Evolutionary conservation across 1,140 invertebrate species (phyloP).

Genomic region (Drosophila pruinosa): DNA sequence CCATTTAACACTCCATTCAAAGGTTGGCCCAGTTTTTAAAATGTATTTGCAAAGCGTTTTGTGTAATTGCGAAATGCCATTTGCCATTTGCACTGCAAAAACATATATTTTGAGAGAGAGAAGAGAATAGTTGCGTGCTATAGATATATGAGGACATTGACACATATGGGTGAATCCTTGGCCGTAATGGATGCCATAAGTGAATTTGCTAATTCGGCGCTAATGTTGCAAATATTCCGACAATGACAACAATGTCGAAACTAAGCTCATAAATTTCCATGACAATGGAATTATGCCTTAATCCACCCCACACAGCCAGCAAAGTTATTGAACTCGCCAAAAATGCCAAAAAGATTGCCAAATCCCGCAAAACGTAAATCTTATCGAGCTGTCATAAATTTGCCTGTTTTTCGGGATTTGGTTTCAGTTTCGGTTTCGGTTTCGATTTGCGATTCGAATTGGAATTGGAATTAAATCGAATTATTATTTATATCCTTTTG

Average conservation of each 20-base stretch:
- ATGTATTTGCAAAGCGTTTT: conserved; percentile 5
- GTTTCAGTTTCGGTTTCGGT: background rate
- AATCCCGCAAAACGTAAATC: conserved; percentile 36
- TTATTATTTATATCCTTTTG: conserved; percentile 37
- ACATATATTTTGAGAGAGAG: background rate
- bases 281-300: conserved; percentile 50
- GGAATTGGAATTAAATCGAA: conserved; percentile 37
- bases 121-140: background rate
- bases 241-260: conserved; percentile 32
- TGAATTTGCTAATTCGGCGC: conserved; percentile 44
- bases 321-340: conserved; percentile 39
- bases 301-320: conserved; percentile 21
- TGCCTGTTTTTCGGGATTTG: conserved; percentile 9
- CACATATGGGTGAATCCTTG: conserved; percentile 41
- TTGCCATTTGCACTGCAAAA: background rate
- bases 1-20: conserved; percentile 11
- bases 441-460: conserved; percentile 35
- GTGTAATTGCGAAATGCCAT: conserved; percentile 15
- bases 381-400: conserved; percentile 47
- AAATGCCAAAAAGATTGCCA: conserved; percentile 1
- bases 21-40: conserved; percentile 21
- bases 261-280: conserved; percentile 53
- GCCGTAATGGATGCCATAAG: conserved; percentile 38
- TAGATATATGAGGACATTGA: background rate
- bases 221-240: conserved; percentile 36